phyloP scores from a whole-genome alignment of 2,113 vertebrate species.

The Ariopsis seemanni region DNA sequence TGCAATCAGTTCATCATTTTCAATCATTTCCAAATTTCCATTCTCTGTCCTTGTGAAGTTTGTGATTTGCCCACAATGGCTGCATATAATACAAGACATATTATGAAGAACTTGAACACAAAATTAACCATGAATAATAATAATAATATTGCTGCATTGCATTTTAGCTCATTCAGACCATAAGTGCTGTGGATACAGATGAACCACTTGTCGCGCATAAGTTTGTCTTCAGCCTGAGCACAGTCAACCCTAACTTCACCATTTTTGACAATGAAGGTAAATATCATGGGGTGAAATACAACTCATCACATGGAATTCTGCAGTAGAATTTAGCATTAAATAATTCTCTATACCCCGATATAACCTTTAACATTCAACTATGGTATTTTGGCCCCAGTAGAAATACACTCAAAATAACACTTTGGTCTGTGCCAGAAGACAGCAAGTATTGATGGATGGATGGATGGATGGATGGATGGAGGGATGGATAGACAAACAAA shows the following conservation, averaged over 20 bases:
- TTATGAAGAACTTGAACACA: not conserved
- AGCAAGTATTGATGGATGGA: not conserved
- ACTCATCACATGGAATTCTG: not conserved
- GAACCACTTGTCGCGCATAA: slow-evolving; percentile 95
- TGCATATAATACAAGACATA: not conserved
- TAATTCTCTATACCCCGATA: not conserved
- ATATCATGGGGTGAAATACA: not conserved
- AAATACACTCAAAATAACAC: not conserved
- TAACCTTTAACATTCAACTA: not conserved
- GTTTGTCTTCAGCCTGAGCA: slow-evolving; percentile 94
- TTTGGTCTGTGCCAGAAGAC: not conserved
- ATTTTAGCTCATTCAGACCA: slow-evolving; percentile 93
- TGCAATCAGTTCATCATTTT: slow-evolving; percentile 33
- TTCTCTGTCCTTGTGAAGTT: not conserved
- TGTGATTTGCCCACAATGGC: not conserved
- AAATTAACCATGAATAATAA: not conserved
- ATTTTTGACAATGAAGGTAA: slow-evolving; percentile 95
- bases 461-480: no score
- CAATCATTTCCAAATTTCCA: not conserved
- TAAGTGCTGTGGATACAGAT: slow-evolving; percentile 95
- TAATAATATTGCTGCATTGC: slow-evolving; percentile 16
- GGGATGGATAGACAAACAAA: not conserved
- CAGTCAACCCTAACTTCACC: slow-evolving; percentile 95
- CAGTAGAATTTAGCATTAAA: not conserved
- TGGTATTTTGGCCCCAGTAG: not conserved